These are phyloP conservation scores for Australoheros scitulus DNA, from an alignment of 2,113 vertebrate genomes.

Conservation along the genomic window DNA sequence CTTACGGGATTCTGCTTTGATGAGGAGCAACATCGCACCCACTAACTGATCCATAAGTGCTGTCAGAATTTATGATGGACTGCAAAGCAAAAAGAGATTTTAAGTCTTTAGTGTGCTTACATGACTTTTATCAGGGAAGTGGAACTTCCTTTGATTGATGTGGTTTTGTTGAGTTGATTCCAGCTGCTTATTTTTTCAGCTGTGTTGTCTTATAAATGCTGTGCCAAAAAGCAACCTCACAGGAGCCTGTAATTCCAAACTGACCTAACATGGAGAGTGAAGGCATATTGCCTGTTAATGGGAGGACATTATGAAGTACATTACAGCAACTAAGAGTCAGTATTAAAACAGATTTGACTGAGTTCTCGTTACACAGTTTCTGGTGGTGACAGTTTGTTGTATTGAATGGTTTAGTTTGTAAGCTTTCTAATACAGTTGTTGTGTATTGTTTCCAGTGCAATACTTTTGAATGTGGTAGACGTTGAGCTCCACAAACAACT, in stretches of 20 bases:
- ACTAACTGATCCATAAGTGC: neutral
- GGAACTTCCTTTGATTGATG: neutral
- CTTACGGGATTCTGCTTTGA: constrained; percentile 17
- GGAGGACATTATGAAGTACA: neutral
- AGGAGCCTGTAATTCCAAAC: constrained; percentile 2
- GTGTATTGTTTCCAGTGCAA: too few species aligned
- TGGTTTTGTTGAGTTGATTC: neutral
- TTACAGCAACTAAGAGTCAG: neutral
- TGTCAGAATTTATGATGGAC: neutral
- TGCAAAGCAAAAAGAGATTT: neutral
- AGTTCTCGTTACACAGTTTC: neutral
- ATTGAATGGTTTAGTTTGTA: neutral
- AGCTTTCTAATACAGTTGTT: neutral
- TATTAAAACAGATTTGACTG: neutral
- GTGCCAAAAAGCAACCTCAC: neutral
- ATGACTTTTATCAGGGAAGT: neutral
- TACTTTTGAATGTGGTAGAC: too few species aligned
- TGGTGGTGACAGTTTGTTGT: neutral
- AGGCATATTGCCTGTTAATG: neutral
- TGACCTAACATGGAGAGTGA: neutral
- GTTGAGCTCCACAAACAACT: neutral
- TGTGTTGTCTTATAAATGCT: constrained; percentile 5
- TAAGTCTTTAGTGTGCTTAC: neutral
- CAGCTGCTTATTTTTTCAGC: neutral
- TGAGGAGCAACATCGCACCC: constrained; percentile 11